Conservation (phyloP, 2,113 vertebrate species). For the Ptyas mucosa region DNA sequence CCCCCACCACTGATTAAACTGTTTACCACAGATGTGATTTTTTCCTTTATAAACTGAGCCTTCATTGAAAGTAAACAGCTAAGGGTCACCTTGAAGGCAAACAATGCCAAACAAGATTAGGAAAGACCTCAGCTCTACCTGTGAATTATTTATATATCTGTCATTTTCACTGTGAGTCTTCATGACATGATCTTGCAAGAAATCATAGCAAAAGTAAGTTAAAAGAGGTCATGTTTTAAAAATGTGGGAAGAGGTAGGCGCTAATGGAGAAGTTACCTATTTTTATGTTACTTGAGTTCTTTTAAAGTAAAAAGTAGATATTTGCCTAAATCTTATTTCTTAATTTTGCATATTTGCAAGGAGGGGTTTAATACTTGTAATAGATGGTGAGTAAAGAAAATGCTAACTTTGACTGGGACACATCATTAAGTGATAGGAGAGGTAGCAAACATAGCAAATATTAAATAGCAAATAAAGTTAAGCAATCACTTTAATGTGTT, state of each 20-base stretch:
- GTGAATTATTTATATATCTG: conserved; percentile 58
- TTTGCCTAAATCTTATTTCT: conserved; percentile 56
- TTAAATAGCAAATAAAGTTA: conserved; percentile 44
- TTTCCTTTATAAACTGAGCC: conserved; percentile 62
- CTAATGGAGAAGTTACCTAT: conserved; percentile 18
- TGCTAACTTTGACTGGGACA: conserved; percentile 49
- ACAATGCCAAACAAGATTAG: conserved; percentile 65
- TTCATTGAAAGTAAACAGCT: conserved; percentile 63
- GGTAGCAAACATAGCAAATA: conserved; percentile 32
- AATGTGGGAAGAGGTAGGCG: conserved; percentile 31
- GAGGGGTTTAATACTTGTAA: conserved; percentile 65
- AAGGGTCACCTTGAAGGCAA: conserved; percentile 61
- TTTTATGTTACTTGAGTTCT: conserved; percentile 51
- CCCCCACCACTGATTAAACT: conserved; percentile 68
- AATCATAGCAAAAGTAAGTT: conserved; percentile 46
- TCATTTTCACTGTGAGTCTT: conserved; percentile 74
- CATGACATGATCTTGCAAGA: conserved; percentile 57
- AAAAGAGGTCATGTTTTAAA: conserved; percentile 46
- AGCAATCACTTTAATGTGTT: conserved; percentile 53
- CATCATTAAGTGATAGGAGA: conserved; percentile 54
- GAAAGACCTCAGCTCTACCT: conserved; percentile 65
- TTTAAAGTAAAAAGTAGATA: conserved; percentile 46
- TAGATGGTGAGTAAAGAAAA: conserved; percentile 58
- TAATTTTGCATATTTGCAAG: conserved; percentile 54
- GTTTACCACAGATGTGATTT: conserved; percentile 64